Evolutionary conservation across 2,797 vertebrate genomes (phyloP), one percentile per base, ranked within the genome.

Genomic region (Falco cherrug): DNA sequence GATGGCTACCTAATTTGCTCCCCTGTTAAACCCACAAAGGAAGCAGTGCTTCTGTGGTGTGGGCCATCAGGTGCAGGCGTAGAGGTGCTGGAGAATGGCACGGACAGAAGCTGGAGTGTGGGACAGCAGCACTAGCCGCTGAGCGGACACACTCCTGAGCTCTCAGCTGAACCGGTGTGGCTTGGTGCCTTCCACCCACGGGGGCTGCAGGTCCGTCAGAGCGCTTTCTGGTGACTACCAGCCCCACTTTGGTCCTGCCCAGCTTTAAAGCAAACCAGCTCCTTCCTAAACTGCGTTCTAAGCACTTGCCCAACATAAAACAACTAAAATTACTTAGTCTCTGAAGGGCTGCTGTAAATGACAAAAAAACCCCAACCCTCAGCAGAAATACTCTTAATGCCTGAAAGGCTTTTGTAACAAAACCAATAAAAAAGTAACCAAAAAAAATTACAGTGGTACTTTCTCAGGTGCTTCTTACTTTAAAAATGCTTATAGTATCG

Each of bases 101-200:
- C 60, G 1, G 2, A 35, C 19, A 57, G 39, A 43, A 56, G 33
- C 33, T 73, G 56, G 28, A 53, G 21, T 24, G 50, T 0, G 14
- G 50, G 28, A 29, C 61, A 86, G 75, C 13, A 39, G 89, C 56
- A 11, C 45, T n/a, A 2, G 24, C 53, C 59, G 10, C 5, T 19
- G 4, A 31, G 41, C 33, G 56, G 39, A 35, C 8, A 6, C 24
- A 3, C 5, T 47, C 17, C 25, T 5, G 63, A 39, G 35, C 54
- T 82, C 50, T 48, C 14, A 7, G 79, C 48, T 4, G 0, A 29
- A 15, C 28, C 9, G n/a, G 5, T 0, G 1, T 13, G 48, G 56
- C 56, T 74, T 68, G 67, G 54, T 2, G 1, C 77, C n/a, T 64
- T 20, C 64, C 39, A 14, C 16, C 25, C 53, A 8, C 2, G 1